These are phyloP conservation scores for Dolichallabes microphthalmus DNA, from an alignment of 2,113 vertebrate genomes.

Conservation along the genomic window DNA sequence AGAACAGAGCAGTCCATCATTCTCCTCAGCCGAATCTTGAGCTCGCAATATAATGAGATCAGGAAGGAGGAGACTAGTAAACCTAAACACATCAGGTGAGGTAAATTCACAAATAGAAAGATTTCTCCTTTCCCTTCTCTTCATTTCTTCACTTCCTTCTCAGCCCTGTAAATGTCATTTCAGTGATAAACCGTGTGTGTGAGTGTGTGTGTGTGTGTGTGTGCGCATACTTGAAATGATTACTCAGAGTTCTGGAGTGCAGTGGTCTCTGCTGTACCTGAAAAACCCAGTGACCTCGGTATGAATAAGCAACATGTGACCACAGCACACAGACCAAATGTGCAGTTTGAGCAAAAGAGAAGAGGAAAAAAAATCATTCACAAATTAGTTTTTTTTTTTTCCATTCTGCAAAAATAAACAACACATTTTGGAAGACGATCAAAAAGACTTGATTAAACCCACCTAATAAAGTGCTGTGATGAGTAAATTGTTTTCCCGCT, in stretches of 20 bases:
- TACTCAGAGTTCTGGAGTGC: background rate
- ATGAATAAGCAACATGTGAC: background rate
- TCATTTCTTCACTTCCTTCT: background rate
- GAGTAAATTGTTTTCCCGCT: background rate
- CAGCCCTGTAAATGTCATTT: background rate
- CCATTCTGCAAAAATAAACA: background rate
- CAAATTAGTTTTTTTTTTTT: background rate
- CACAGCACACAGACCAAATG: background rate
- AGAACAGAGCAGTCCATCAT: conserved; percentile 15
- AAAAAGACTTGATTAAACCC: background rate
- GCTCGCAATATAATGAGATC: background rate
- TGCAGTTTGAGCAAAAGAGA: background rate
- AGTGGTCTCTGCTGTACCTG: conserved; percentile 5
- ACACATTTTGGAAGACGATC: background rate
- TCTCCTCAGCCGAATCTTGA: background rate
- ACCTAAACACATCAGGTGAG: background rate
- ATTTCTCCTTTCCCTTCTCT: background rate
- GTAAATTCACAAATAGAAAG: background rate
- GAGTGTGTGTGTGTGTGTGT: background rate
- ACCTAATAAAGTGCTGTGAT: background rate
- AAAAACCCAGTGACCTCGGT: background rate
- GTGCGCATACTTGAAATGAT: background rate
- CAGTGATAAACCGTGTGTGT: background rate
- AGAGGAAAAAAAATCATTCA: background rate
- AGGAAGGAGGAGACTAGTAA: background rate